phyloP scores from a whole-genome alignment of 1,140 invertebrate genomes.

The Venturia canescens region DNA sequence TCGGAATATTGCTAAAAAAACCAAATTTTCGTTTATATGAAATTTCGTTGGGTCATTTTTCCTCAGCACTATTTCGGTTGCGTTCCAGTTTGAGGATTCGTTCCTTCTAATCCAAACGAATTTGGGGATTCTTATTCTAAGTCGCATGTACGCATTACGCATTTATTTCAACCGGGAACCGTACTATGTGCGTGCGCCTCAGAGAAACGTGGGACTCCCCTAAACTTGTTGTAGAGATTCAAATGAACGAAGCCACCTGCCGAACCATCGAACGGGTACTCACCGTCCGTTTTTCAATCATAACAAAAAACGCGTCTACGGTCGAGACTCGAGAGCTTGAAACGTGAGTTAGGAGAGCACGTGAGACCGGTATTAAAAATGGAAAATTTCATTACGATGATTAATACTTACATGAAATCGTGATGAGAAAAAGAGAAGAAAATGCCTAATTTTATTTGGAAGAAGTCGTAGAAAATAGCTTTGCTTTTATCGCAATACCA shows the following conservation, averaged over 20 bases:
- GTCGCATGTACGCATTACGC: too few species aligned
- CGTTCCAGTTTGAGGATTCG: too few species aligned
- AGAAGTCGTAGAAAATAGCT: conserved; percentile 13
- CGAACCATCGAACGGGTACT: background rate
- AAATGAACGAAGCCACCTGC: background rate
- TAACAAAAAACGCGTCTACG: conserved; percentile 4
- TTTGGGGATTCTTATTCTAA: too few species aligned
- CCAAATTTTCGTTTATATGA: too few species aligned
- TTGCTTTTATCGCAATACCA: conserved; percentile 24
- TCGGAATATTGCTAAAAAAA: too few species aligned
- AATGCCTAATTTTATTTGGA: conserved; percentile 32
- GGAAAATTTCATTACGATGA: background rate
- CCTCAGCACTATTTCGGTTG: too few species aligned
- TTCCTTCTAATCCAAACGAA: too few species aligned
- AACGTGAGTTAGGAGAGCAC: background rate
- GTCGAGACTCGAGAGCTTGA: conserved; percentile 41
- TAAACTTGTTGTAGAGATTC: too few species aligned
- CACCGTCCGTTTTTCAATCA: background rate
- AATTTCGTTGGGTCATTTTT: too few species aligned
- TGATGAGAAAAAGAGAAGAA: background rate
- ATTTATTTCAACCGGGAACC: too few species aligned
- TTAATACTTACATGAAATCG: background rate
- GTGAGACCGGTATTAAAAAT: background rate
- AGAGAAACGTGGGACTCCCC: too few species aligned
- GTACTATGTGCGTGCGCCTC: too few species aligned